A percentile compares a stretch with the other conserved stretches of the same genome.
Conservation (phyloP, 2,888 invertebrate species). For the Geophilus truncorum region DNA sequence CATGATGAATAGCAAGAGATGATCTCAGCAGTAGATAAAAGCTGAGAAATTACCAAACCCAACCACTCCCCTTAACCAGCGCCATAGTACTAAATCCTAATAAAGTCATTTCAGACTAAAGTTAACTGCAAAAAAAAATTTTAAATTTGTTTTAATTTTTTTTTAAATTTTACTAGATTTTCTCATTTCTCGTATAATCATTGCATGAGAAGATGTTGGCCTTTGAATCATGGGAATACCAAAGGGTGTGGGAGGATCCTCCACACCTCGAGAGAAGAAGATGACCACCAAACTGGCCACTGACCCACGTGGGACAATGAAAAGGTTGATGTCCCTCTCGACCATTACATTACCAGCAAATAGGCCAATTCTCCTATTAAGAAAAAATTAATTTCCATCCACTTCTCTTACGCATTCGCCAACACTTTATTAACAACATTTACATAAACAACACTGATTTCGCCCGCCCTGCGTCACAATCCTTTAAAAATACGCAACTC, state of each 20-base stretch:
- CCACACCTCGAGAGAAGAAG: slow-evolving; percentile 11
- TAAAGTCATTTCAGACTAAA: background rate
- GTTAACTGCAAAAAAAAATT: background rate
- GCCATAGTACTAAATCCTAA: slow-evolving; percentile 14
- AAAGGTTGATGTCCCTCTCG: slow-evolving; percentile 23
- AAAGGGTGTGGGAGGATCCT: slow-evolving; percentile 11
- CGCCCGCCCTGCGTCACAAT: background rate
- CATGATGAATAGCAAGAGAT: slow-evolving; percentile 3
- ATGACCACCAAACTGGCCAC: slow-evolving; percentile 19
- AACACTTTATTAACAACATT: background rate
- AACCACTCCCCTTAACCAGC: background rate
- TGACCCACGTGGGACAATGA: slow-evolving; percentile 21
- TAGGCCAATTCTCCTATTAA: slow-evolving; percentile 18
- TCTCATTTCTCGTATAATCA: background rate
- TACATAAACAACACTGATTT: background rate
- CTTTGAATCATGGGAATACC: background rate
- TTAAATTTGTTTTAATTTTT: background rate
- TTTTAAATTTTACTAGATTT: background rate
- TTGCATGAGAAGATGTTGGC: slow-evolving; percentile 20
- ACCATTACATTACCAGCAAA: slow-evolving; percentile 13
- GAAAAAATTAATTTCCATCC: background rate
- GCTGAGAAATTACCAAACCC: background rate
- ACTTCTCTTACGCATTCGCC: background rate
- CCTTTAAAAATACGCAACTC: background rate
- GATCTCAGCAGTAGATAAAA: background rate